Base-by-base conservation (phyloP, 2,888 invertebrate species). In the Drosophila glabriapex region DNA sequence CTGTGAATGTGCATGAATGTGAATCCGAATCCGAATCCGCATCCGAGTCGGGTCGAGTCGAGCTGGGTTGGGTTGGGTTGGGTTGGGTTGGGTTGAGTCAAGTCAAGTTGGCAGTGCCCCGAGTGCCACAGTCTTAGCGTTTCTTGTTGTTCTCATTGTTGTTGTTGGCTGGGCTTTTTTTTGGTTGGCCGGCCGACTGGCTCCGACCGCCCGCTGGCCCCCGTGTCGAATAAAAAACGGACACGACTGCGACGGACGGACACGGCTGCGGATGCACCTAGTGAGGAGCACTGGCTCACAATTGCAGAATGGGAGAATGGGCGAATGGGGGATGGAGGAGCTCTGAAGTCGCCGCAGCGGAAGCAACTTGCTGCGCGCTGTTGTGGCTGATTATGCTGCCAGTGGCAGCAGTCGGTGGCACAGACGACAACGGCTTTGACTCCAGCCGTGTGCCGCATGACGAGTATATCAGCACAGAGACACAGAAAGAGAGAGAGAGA, bases 381-480 rank as follows among this genome's bases (percentile, higher is more conserved):
- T 91, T 90, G 90, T 88, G 91, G 91, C 91, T 92, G 91, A 92
- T 92, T 92, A 91, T 87, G 91, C 91, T 91, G 91, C 91, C 85
- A 91, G 82, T 79, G 73, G 78, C 86, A 80, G 73, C 69, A 63
- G 80, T 55, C 55, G 67, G 52, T 60, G 79, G 70, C 79, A 73
- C 61, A 58, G 63, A 55, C 50, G 60, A 46, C 46, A 46, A 61
- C 69, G 54, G 65, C 73, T 68, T 55, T 63, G 77, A 69, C 80
- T 81, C 79, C 79, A 73, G 82, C 78, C 64, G 79, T 25, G 22
- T 46, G 80, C 55, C 37, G 46, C 54, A 69, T 78, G 68, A 73
- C 73, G 83, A 80, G 22, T 33, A 53, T 46, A 60, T 54, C 59
- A 64, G 54, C 56, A 43, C 25, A 41, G 16, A 43, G 4, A 9